These are phyloP conservation scores for Gortyna flavago DNA, from an alignment of 2,888 invertebrate species.

Conservation along the genomic window DNA sequence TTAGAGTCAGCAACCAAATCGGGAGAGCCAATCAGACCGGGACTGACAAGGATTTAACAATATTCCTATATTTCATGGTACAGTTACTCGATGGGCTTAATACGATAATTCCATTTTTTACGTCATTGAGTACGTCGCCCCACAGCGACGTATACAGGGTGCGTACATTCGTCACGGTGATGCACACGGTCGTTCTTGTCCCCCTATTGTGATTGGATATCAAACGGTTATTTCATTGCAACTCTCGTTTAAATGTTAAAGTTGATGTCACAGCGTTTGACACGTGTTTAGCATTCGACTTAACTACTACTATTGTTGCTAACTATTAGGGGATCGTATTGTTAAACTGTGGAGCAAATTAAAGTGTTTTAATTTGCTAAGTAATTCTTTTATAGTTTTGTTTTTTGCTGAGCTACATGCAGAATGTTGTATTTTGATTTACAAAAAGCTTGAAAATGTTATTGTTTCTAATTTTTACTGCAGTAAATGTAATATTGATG, in stretches of 20 bases:
- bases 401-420: background rate
- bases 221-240: constrained; percentile 85
- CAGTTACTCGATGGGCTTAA: constrained; percentile 80
- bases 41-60: constrained; percentile 76
- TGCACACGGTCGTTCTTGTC: constrained; percentile 73
- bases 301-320: constrained; percentile 84
- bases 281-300: constrained; percentile 88
- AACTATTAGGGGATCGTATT: constrained; percentile 80
- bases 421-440: background rate
- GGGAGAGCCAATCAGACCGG: constrained; percentile 58
- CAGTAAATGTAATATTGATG: background rate
- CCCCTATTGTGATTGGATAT: constrained; percentile 82
- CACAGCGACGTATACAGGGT: constrained; percentile 77
- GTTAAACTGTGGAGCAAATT: constrained; percentile 65
- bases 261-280: constrained; percentile 85
- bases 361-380: constrained; percentile 59
- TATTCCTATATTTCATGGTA: constrained; percentile 83
- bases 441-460: background rate
- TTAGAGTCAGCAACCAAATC: constrained; percentile 52
- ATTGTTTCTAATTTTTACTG: background rate
- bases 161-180: constrained; percentile 82
- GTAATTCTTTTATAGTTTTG: constrained; percentile 40
- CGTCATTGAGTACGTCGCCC: constrained; percentile 78
- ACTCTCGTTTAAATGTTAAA: constrained; percentile 82
- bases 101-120: constrained; percentile 81